Conservation (phyloP, 2,888 invertebrate genomes). For the Gryllus longicercus region DNA sequence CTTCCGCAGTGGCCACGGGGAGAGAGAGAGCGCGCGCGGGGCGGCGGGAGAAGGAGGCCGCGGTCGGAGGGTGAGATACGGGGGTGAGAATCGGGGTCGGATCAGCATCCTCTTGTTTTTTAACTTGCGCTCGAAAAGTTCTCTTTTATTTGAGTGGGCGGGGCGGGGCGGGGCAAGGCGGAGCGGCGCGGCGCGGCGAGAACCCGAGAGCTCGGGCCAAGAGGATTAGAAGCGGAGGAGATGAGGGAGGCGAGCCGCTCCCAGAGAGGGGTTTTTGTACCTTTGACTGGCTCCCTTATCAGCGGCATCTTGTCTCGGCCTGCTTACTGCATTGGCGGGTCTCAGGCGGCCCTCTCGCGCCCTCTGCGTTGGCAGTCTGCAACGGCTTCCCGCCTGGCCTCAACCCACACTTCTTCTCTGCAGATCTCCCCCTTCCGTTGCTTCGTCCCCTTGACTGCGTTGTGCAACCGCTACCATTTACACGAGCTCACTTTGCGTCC, state of each 20-base stretch:
- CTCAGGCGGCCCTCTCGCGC: not conserved
- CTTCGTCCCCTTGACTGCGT: not conserved
- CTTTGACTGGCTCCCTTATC: not conserved
- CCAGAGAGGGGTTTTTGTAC: not conserved
- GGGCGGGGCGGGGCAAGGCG: not conserved
- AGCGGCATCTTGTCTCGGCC: not conserved
- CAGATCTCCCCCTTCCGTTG: not conserved
- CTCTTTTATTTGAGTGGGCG: not conserved
- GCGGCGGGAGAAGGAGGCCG: not conserved
- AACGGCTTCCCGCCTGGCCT: not conserved
- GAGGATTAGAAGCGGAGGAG: not conserved
- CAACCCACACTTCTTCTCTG: not conserved
- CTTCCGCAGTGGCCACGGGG: not conserved
- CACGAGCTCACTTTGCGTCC: too few relatives aligned
- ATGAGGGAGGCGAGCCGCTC: not conserved
- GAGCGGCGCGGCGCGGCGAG: too few relatives aligned
- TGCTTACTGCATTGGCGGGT: too few relatives aligned
- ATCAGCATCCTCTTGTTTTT: constrained; percentile 8
- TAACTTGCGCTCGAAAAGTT: constrained; percentile 9
- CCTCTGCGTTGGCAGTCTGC: not conserved
- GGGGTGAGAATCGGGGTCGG: not conserved
- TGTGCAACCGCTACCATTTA: too few relatives aligned
- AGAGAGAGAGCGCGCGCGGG: not conserved
- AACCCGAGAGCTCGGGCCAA: not conserved
- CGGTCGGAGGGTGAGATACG: not conserved